phyloP scores from a whole-genome alignment of 2,113 vertebrate species.

The Tachysurus fulvidraco region DNA sequence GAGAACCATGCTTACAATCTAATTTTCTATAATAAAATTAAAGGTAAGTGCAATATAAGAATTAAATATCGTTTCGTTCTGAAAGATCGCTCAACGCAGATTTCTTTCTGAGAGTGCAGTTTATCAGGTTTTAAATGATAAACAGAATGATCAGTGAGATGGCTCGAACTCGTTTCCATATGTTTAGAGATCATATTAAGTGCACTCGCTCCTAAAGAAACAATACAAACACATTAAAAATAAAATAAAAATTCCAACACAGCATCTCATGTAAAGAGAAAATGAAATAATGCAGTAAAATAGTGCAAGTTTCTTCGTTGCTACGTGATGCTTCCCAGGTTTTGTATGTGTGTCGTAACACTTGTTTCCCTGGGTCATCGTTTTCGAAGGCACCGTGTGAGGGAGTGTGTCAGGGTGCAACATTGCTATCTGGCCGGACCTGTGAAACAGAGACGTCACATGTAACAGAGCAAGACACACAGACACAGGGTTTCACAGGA shows the following conservation, averaged over 20 bases:
- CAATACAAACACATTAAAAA: constrained; percentile 43
- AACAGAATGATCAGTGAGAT: background rate
- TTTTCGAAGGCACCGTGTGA: constrained; percentile 71
- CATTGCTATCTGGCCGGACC: constrained; percentile 49
- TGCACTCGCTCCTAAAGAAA: constrained; percentile 2
- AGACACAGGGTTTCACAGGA: background rate
- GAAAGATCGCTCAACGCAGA: background rate
- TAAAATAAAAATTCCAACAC: constrained; percentile 1
- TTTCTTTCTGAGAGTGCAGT: background rate
- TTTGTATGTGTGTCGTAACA: constrained; percentile 28
- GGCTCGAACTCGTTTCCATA: background rate
- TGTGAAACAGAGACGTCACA: constrained; percentile 36
- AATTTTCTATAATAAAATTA: background rate
- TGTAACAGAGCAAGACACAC: background rate
- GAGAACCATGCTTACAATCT: background rate
- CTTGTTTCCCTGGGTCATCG: constrained; percentile 59
- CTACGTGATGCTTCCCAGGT: constrained; percentile 76
- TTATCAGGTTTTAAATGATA: background rate
- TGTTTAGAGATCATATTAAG: background rate
- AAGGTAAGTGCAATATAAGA: constrained; percentile 9
- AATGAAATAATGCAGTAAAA: constrained; percentile 59
- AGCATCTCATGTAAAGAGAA: constrained; percentile 38
- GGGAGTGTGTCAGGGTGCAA: constrained; percentile 36
- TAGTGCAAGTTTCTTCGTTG: constrained; percentile 78
- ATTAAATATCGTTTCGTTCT: background rate